Percentiles rank a stretch among this genome's conserved stretches.
phyloP scores from a whole-genome alignment of 2,888 invertebrate species.

The Itoplectis maculator region DNA sequence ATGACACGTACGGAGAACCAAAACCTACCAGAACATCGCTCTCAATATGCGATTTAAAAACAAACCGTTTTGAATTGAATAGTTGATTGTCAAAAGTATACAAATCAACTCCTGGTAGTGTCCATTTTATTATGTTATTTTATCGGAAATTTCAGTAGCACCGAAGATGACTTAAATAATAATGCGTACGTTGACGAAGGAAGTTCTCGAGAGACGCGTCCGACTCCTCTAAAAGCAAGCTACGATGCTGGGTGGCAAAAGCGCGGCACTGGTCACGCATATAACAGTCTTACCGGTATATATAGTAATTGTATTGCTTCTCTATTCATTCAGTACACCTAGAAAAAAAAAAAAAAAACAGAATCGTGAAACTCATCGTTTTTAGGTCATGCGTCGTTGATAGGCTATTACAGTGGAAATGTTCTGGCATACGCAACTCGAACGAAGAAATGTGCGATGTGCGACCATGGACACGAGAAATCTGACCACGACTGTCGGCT shows the following conservation, averaged over 20 bases:
- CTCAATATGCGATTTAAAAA: constrained; percentile 23
- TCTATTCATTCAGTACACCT: background rate
- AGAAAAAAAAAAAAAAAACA: constrained; percentile 5
- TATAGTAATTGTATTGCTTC: constrained; percentile 11
- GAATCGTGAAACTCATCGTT: background rate
- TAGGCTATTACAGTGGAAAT: constrained; percentile 36
- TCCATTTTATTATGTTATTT: constrained; percentile 15
- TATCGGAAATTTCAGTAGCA: constrained; percentile 16
- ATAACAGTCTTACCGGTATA: constrained; percentile 27
- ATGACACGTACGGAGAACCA: constrained; percentile 11
- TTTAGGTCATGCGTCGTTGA: constrained; percentile 32
- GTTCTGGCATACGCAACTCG: constrained; percentile 31
- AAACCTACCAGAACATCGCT: constrained; percentile 17
- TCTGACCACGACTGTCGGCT: constrained; percentile 60
- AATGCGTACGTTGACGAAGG: constrained; percentile 14
- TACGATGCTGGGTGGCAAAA: constrained; percentile 38
- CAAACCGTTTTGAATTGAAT: constrained; percentile 12
- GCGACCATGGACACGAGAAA: constrained; percentile 33
- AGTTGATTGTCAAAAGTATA: constrained; percentile 20
- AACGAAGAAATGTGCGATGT: constrained; percentile 47
- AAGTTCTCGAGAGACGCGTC: constrained; percentile 12
- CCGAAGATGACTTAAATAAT: constrained; percentile 11
- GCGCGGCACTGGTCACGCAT: constrained; percentile 39
- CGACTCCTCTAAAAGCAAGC: constrained; percentile 23
- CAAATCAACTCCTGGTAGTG: background rate